Conservation (phyloP, 2,797 vertebrate genomes). For the Onychomys leucogaster region DNA sequence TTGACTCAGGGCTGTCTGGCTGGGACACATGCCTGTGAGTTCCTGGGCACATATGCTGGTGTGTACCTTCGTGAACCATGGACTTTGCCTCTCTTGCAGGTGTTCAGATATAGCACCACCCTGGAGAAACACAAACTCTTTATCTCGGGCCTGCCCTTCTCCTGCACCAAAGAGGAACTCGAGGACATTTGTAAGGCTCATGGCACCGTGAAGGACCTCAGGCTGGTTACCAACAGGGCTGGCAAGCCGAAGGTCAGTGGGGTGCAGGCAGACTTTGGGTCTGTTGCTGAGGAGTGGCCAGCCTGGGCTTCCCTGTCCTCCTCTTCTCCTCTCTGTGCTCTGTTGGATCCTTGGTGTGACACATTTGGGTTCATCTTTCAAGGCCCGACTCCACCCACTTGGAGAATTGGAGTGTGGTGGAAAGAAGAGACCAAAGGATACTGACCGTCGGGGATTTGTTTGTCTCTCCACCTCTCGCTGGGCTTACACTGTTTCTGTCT, state of each 20-base stretch:
- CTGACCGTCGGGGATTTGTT: neutral
- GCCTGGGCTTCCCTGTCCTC: neutral
- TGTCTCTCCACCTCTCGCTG: neutral
- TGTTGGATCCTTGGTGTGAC: no score
- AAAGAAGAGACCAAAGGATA: neutral
- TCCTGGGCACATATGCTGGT: neutral
- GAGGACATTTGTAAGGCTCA: slow-evolving; percentile 93
- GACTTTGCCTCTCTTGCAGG: slow-evolving; percentile 84
- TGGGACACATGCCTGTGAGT: no score
- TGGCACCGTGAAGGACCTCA: slow-evolving; percentile 93
- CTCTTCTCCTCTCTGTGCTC: fast-evolving
- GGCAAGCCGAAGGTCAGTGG: slow-evolving; percentile 96
- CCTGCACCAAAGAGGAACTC: slow-evolving; percentile 94
- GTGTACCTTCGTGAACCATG: neutral
- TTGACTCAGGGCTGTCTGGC: neutral
- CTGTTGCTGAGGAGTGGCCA: neutral
- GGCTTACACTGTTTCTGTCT: no score
- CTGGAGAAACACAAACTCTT: slow-evolving; percentile 98
- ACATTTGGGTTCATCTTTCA: neutral
- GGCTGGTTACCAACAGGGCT: slow-evolving; percentile 96
- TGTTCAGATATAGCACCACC: slow-evolving; percentile 95
- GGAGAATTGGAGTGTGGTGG: neutral
- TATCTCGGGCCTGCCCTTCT: slow-evolving; percentile 95
- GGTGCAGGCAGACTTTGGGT: fast-evolving
- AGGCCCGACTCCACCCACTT: no score